A percentile compares a stretch with the other conserved stretches of the same genome.
Evolutionary conservation across 2,888 invertebrate species (phyloP).

Genomic region (Nemoura dubitans): DNA sequence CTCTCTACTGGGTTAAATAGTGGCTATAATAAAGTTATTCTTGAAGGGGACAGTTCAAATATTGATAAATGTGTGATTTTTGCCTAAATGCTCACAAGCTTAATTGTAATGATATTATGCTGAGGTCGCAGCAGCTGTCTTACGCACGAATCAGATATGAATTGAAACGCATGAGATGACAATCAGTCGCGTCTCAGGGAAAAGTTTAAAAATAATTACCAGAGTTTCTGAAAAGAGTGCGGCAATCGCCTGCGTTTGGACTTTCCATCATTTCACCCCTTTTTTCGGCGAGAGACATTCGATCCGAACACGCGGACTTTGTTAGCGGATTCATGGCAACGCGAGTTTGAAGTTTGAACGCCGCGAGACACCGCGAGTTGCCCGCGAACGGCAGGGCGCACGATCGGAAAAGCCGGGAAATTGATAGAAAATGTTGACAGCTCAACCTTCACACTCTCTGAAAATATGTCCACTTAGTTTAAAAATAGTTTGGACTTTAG

Average conservation of each 20-base stretch:
- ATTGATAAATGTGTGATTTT: too few species aligned
- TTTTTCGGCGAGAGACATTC: background rate
- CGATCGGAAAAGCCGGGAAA: background rate
- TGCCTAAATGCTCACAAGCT: too few species aligned
- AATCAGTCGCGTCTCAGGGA: background rate
- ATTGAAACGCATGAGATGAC: background rate
- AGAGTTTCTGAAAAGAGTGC: background rate
- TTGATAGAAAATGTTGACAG: background rate
- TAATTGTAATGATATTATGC: too few species aligned
- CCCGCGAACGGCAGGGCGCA: background rate
- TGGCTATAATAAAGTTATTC: too few species aligned
- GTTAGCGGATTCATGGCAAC: too few species aligned
- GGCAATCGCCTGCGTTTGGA: background rate
- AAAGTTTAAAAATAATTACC: background rate
- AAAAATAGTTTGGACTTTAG: background rate
- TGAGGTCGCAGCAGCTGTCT: too few species aligned
- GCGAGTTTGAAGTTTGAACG: background rate
- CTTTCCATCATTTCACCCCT: background rate
- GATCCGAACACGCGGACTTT: background rate
- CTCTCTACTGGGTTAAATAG: too few species aligned
- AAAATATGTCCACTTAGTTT: background rate
- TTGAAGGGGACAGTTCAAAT: too few species aligned
- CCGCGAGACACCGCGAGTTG: background rate
- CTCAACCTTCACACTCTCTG: background rate
- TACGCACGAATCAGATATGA: too few species aligned